Conservation (phyloP, 2,797 vertebrate species). For the Gadopsis marmoratus region DNA sequence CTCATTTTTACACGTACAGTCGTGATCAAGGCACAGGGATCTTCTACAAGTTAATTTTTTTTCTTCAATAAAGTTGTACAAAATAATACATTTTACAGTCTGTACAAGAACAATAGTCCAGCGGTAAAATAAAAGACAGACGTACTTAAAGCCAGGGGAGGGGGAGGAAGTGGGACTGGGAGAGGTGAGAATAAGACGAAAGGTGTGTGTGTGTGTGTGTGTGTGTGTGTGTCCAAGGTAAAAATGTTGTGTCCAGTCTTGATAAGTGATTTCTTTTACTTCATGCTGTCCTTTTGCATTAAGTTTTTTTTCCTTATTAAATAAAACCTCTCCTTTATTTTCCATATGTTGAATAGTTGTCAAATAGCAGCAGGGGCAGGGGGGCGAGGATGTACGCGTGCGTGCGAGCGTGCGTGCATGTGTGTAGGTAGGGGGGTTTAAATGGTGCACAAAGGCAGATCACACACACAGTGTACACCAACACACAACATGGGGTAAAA, state of each 20-base stretch:
- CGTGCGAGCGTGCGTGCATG: neutral
- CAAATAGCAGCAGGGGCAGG: constrained; percentile 80
- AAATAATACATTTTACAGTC: constrained; percentile 99
- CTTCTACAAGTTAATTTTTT: constrained; percentile 91
- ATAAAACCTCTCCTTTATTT: constrained; percentile 85
- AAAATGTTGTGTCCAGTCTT: constrained; percentile 55
- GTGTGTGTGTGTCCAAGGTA: constrained; percentile 26
- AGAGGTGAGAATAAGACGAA: constrained; percentile 48
- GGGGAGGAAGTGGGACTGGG: constrained; percentile 7
- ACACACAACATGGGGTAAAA: constrained; percentile 80
- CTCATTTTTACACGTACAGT: constrained; percentile 93
- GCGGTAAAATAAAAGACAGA: constrained; percentile 92
- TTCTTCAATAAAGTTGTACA: constrained; percentile 97
- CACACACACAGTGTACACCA: constrained; percentile 82
- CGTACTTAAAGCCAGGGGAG: constrained; percentile 73
- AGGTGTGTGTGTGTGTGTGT: constrained; percentile 10
- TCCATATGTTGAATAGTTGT: constrained; percentile 89
- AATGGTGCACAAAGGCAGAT: constrained; percentile 81
- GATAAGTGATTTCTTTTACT: constrained; percentile 45
- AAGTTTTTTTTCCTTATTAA: constrained; percentile 63
- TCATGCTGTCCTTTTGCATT: constrained; percentile 60
- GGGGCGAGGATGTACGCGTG: constrained; percentile 12
- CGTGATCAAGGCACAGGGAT: constrained; percentile 98
- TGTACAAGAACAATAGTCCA: constrained; percentile 99
- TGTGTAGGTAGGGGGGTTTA: constrained; percentile 36